These are phyloP conservation scores for Heliconius hortense DNA, from an alignment of 2,888 invertebrate species.

Conservation along the genomic window DNA sequence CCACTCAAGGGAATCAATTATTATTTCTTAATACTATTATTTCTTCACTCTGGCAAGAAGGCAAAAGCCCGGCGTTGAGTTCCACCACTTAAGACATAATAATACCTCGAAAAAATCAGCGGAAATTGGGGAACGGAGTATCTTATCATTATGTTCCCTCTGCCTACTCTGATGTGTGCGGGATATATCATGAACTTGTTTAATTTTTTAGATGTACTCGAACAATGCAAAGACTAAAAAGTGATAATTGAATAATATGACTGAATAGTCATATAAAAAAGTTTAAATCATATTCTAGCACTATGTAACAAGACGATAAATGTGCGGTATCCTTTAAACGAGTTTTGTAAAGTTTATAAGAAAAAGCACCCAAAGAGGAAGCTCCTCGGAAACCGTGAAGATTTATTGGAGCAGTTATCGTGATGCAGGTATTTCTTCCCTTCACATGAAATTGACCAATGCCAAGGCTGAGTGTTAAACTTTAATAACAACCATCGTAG, in stretches of 20 bases:
- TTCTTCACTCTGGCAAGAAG: no score
- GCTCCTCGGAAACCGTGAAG: slow-evolving; percentile 70
- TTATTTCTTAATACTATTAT: no score
- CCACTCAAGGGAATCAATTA: no score
- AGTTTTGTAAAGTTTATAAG: slow-evolving; percentile 39
- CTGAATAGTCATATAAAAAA: no score
- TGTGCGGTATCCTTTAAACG: slow-evolving; percentile 22
- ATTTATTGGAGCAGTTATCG: slow-evolving; percentile 74
- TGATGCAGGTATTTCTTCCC: slow-evolving; percentile 72
- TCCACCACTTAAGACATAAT: no score
- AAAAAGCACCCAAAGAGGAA: slow-evolving; percentile 63
- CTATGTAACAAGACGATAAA: slow-evolving; percentile 19
- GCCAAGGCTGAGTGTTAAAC: slow-evolving; percentile 49
- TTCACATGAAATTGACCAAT: slow-evolving; percentile 63
- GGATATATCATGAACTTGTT: no score
- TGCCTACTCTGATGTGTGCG: no score
- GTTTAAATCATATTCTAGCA: slow-evolving; percentile 1
- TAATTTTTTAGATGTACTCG: no score
- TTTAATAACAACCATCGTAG: background rate
- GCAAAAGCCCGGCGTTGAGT: no score
- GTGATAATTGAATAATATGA: background rate
- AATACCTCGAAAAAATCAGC: no score
- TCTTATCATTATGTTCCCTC: no score
- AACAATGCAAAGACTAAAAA: background rate
- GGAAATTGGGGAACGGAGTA: no score